Evolutionary conservation across 1,140 invertebrate genomes (phyloP).

Genomic region (Gryllus bimaculatus): DNA sequence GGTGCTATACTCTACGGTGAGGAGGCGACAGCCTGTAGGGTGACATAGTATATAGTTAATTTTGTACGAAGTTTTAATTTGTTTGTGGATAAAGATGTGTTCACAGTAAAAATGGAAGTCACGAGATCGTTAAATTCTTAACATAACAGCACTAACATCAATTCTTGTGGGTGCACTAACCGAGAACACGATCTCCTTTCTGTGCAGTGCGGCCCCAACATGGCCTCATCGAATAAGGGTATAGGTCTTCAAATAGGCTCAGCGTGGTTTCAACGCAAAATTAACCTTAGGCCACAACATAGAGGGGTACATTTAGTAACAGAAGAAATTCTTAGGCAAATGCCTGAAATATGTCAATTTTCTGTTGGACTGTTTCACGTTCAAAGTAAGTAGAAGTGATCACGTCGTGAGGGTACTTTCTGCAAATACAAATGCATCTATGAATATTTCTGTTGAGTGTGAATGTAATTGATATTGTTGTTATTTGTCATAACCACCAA

Average conservation of each 20-base stretch:
- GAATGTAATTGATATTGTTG: too few species aligned
- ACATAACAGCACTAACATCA: not conserved
- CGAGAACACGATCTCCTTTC: not conserved
- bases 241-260: constrained; percentile 86
- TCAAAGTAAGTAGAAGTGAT: constrained; percentile 67
- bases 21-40: not conserved
- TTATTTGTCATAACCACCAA: too few species aligned
- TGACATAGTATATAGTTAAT: not conserved
- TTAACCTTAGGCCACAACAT: constrained; percentile 87
- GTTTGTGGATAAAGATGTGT: constrained; percentile 6
- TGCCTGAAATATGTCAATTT: constrained; percentile 87
- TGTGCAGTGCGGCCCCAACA: constrained; percentile 37
- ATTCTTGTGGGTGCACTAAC: not conserved
- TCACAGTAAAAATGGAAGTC: not conserved
- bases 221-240: constrained; percentile 76
- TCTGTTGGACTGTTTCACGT: constrained; percentile 89
- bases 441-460: too few species aligned
- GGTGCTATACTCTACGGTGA: not conserved
- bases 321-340: constrained; percentile 85
- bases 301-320: constrained; percentile 90
- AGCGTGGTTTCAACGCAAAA: constrained; percentile 94
- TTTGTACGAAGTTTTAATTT: constrained; percentile 2
- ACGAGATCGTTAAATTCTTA: constrained; percentile 6
- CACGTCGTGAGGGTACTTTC: not conserved
- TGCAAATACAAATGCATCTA: too few species aligned